Evolutionary conservation across 2,888 invertebrate genomes (phyloP).

Genomic region (Drosophila neonasuta): DNA sequence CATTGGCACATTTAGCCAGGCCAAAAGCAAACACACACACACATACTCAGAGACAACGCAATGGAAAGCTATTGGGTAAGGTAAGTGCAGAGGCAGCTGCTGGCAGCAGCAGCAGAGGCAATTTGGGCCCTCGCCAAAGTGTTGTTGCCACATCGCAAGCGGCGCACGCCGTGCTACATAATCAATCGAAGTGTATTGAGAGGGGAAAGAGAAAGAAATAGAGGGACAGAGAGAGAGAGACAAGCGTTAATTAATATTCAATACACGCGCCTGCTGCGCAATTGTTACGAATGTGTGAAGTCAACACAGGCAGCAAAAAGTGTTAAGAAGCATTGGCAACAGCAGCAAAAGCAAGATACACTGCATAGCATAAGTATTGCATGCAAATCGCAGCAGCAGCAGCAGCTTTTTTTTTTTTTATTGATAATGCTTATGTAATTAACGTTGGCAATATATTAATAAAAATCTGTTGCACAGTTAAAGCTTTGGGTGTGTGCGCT

Average conservation of each 20-base stretch:
- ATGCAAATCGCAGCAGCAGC: slow-evolving; percentile 59
- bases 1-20: slow-evolving; percentile 77
- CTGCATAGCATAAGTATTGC: slow-evolving; percentile 39
- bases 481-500: background rate
- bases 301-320: slow-evolving; percentile 52
- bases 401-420: slow-evolving; percentile 7
- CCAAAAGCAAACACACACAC: slow-evolving; percentile 47
- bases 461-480: slow-evolving; percentile 22
- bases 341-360: slow-evolving; percentile 16
- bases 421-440: slow-evolving; percentile 67
- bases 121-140: slow-evolving; percentile 23
- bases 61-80: slow-evolving; percentile 67
- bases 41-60: slow-evolving; percentile 26
- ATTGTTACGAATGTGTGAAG: slow-evolving; percentile 75
- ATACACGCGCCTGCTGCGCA: slow-evolving; percentile 69
- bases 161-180: slow-evolving; percentile 54
- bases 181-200: slow-evolving; percentile 41
- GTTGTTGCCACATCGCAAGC: slow-evolving; percentile 46
- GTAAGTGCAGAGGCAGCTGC: slow-evolving; percentile 62
- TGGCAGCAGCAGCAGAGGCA: slow-evolving; percentile 5
- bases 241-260: slow-evolving; percentile 71
- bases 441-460: slow-evolving; percentile 48
- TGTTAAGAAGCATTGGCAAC: slow-evolving; percentile 60
- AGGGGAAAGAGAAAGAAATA: slow-evolving; percentile 1
- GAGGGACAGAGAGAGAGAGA: background rate